A percentile compares a stretch with the other conserved stretches of the same genome.
phyloP scores from a whole-genome alignment of 2,888 invertebrate genomes.

The Drosophila siamana region DNA sequence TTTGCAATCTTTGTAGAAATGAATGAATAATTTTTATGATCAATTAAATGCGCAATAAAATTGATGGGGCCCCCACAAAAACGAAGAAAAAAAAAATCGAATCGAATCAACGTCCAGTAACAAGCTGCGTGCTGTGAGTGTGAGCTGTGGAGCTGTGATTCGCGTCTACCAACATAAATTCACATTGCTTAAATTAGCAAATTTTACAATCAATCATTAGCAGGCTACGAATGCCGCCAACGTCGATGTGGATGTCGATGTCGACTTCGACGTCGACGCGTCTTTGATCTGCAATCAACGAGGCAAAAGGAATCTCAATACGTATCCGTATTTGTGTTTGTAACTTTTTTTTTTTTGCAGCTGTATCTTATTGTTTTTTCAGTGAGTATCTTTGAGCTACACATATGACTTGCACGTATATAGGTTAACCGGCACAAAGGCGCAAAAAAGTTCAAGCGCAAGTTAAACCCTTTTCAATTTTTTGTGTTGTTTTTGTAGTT shows the following conservation, averaged over 20 bases:
- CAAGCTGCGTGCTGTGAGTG: slow-evolving; percentile 8
- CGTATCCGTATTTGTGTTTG: slow-evolving; percentile 10
- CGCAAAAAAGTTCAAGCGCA: slow-evolving; percentile 72
- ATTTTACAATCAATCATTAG: slow-evolving; percentile 79
- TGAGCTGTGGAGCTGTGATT: slow-evolving; percentile 19
- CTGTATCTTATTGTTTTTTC: slow-evolving; percentile 6
- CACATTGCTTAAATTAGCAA: slow-evolving; percentile 76
- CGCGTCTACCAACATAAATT: slow-evolving; percentile 63
- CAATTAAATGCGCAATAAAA: slow-evolving; percentile 77
- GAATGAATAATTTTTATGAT: slow-evolving; percentile 79
- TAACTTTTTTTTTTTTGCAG: slow-evolving; percentile 9
- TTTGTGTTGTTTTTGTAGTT: too few relatives aligned
- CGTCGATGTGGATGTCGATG: slow-evolving; percentile 22
- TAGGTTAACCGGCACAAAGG: slow-evolving; percentile 55
- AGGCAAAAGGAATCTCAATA: slow-evolving; percentile 41
- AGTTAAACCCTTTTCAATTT: slow-evolving; percentile 83
- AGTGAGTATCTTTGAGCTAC: too few relatives aligned
- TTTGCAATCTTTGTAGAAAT: slow-evolving; percentile 60
- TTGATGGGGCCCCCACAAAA: slow-evolving; percentile 56
- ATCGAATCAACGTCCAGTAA: slow-evolving; percentile 38
- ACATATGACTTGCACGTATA: slow-evolving; percentile 54
- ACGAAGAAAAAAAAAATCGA: too few relatives aligned
- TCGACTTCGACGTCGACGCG: slow-evolving; percentile 11
- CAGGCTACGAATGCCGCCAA: slow-evolving; percentile 57
- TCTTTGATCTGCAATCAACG: slow-evolving; percentile 69